These are phyloP conservation scores for Unio delphinus DNA, from an alignment of 2,888 invertebrate genomes.

Conservation along the genomic window DNA sequence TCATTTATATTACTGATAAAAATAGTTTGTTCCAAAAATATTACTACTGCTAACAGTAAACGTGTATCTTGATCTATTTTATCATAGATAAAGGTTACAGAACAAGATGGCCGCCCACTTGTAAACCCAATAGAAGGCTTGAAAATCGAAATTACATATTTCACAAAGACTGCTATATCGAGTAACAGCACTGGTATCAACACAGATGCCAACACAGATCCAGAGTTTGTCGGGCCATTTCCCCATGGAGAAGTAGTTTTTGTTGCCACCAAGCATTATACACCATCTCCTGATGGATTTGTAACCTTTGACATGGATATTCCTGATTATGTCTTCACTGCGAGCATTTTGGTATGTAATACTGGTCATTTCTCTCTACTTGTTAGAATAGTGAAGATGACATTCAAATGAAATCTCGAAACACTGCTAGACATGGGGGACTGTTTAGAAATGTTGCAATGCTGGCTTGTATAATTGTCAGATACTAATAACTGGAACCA, in stretches of 20 bases:
- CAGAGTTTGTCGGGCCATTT: slow-evolving; percentile 21
- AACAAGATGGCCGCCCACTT: slow-evolving; percentile 46
- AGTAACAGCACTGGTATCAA: not conserved
- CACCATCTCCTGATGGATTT: slow-evolving; percentile 22
- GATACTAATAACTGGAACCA: too few species aligned
- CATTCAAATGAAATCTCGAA: too few species aligned
- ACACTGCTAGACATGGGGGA: too few species aligned
- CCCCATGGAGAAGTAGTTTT: slow-evolving; percentile 15
- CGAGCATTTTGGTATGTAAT: slow-evolving; percentile 32
- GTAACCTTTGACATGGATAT: slow-evolving; percentile 29
- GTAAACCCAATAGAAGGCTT: slow-evolving; percentile 16
- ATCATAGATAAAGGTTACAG: slow-evolving; percentile 38
- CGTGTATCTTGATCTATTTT: too few species aligned
- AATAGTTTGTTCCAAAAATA: too few species aligned
- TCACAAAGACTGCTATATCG: slow-evolving; percentile 19
- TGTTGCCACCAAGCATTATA: slow-evolving; percentile 7
- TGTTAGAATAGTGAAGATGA: too few species aligned
- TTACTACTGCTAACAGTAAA: too few species aligned
- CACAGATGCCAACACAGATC: not conserved
- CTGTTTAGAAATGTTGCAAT: too few species aligned
- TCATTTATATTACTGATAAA: too few species aligned
- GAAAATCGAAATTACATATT: slow-evolving; percentile 36
- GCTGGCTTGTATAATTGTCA: too few species aligned
- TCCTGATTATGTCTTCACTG: slow-evolving; percentile 24
- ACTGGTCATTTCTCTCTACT: too few species aligned